phyloP scores from a whole-genome alignment of 2,113 vertebrate genomes.

The Numida meleagris region DNA sequence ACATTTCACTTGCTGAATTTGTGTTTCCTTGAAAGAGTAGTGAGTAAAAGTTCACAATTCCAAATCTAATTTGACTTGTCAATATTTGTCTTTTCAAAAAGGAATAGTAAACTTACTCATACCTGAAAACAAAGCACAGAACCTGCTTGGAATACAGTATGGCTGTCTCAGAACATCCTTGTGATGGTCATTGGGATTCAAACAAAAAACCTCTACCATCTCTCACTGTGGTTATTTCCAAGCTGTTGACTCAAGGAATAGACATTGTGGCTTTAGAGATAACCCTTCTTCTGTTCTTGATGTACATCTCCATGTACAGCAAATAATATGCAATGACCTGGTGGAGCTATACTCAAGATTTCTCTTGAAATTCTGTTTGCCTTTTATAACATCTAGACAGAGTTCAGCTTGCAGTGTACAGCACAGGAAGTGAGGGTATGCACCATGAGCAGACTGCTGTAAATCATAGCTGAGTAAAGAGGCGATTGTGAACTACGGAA shows the following conservation, averaged over 20 bases:
- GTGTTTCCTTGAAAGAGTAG: background rate
- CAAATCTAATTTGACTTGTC: background rate
- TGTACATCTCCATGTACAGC: background rate
- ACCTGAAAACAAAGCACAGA: background rate
- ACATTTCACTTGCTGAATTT: background rate
- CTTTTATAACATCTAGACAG: background rate
- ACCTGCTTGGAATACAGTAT: background rate
- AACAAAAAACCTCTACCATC: background rate
- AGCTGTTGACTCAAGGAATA: background rate
- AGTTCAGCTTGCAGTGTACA: background rate
- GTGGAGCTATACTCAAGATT: background rate
- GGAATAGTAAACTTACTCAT: background rate
- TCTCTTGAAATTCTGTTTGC: background rate
- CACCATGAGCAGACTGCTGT: background rate
- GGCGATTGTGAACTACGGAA: background rate
- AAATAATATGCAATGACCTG: background rate
- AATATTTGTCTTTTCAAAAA: background rate
- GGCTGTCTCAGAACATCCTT: background rate
- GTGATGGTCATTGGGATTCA: background rate
- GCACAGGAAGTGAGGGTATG: rapidly evolving
- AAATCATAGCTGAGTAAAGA: background rate
- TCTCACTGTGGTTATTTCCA: background rate
- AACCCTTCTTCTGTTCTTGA: background rate
- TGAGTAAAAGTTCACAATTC: background rate
- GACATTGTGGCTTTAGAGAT: background rate